phyloP scores from a whole-genome alignment of 2,797 vertebrate species.

The Sandelia bainsii region DNA sequence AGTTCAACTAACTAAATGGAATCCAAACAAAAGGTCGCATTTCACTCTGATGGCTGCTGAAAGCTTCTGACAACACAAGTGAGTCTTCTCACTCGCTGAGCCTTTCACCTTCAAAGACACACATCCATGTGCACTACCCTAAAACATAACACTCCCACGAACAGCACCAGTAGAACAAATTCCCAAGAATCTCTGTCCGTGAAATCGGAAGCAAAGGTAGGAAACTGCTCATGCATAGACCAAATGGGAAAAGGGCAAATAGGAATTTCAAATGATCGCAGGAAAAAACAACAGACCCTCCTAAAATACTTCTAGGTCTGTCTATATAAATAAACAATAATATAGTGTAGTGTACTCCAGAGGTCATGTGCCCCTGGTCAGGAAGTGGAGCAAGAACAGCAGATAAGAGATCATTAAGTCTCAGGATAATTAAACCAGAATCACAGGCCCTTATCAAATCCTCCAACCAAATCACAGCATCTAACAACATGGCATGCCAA shows the following conservation, averaged over 20 bases:
- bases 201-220: slow-evolving; percentile 75
- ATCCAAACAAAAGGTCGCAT: slow-evolving; percentile 67
- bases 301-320: slow-evolving; percentile 70
- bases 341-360: slow-evolving; percentile 49
- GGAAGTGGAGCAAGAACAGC: slow-evolving; percentile 75
- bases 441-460: slow-evolving; percentile 63
- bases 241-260: slow-evolving; percentile 72
- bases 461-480: slow-evolving; percentile 49
- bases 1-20: slow-evolving; percentile 64
- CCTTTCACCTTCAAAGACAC: slow-evolving; percentile 24
- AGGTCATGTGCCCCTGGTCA: slow-evolving; percentile 66
- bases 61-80: neutral
- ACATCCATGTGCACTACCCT: slow-evolving; percentile 1
- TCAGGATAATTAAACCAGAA: slow-evolving; percentile 74
- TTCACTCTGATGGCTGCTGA: slow-evolving; percentile 40
- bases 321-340: slow-evolving; percentile 78
- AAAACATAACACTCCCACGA: slow-evolving; percentile 41
- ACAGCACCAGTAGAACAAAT: slow-evolving; percentile 6
- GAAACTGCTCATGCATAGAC: slow-evolving; percentile 50
- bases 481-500: slow-evolving; percentile 64
- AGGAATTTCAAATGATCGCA: slow-evolving; percentile 67
- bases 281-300: slow-evolving; percentile 75
- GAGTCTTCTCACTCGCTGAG: neutral
- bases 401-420: slow-evolving; percentile 80
- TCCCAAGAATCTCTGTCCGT: slow-evolving; percentile 63